A percentile compares a stretch with the other conserved stretches of the same genome.
Evolutionary conservation across 2,113 vertebrate genomes (phyloP).

Genomic region (Apistogramma diplotaenia): DNA sequence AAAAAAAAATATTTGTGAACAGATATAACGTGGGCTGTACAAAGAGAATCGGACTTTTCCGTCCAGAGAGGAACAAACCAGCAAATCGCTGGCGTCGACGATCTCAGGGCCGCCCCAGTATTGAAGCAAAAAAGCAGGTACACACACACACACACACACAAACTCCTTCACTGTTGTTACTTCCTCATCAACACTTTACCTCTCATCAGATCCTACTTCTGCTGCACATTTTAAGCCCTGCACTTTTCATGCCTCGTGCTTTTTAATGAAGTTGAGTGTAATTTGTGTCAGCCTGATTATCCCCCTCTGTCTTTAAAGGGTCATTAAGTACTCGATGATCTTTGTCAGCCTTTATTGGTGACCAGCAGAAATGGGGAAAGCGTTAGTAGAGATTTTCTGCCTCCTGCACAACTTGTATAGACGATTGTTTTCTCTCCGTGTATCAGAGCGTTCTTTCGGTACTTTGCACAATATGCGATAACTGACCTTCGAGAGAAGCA

Average conservation of each 20-base stretch:
- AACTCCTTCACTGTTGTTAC: background rate
- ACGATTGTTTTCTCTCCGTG: background rate
- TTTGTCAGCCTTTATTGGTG: constrained; percentile 11
- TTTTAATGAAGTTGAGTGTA: constrained; percentile 24
- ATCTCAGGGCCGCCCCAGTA: constrained; percentile 77
- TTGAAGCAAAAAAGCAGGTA: constrained; percentile 91
- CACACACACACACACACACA: background rate
- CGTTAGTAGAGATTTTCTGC: constrained; percentile 26
- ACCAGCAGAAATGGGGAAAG: background rate
- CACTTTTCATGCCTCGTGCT: constrained; percentile 21
- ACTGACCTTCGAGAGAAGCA: background rate
- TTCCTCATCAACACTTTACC: background rate
- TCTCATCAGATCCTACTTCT: constrained; percentile 10
- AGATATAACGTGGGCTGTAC: constrained; percentile 98
- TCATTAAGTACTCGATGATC: constrained; percentile 28
- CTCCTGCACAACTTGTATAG: background rate
- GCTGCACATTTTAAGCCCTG: constrained; percentile 16
- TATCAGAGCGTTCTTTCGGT: background rate
- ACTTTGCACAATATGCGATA: background rate
- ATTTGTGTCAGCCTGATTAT: constrained; percentile 10
- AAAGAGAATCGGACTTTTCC: constrained; percentile 91
- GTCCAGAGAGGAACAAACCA: constrained; percentile 86
- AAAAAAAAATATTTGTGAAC: background rate
- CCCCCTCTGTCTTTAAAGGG: constrained; percentile 28
- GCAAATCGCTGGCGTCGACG: constrained; percentile 79